These are phyloP conservation scores for Riparia riparia DNA, from an alignment of 2,113 vertebrate genomes.

Conservation along the genomic window DNA sequence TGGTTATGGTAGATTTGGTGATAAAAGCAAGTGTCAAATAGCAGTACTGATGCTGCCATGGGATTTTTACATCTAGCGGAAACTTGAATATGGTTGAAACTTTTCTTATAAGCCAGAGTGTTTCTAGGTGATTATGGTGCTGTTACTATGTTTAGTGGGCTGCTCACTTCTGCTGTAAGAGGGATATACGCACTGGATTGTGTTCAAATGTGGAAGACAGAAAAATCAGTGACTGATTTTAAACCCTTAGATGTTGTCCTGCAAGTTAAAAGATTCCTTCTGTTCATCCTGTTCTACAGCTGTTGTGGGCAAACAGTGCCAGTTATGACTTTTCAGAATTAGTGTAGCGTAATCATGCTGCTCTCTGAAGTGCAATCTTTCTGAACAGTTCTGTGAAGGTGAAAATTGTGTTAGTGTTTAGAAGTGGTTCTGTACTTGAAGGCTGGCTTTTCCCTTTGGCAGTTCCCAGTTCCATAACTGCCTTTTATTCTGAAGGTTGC, in stretches of 20 bases:
- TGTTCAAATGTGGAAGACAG: background rate
- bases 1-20: background rate
- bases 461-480: background rate
- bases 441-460: background rate
- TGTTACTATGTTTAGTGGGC: background rate
- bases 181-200: background rate
- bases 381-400: background rate
- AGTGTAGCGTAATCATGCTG: background rate
- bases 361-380: background rate
- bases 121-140: background rate
- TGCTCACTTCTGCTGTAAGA: background rate
- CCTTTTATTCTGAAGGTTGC: background rate
- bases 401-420: background rate
- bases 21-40: background rate
- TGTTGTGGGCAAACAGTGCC: background rate
- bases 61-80: background rate
- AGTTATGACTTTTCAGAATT: background rate
- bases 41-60: accelerated
- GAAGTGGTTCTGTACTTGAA: background rate
- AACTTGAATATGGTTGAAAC: background rate
- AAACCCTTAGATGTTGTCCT: background rate
- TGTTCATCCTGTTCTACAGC: background rate
- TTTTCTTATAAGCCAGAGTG: background rate
- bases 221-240: background rate
- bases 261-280: background rate